Evolutionary conservation across 2,888 invertebrate species (phyloP).

Genomic region (Hartigia nigra): DNA sequence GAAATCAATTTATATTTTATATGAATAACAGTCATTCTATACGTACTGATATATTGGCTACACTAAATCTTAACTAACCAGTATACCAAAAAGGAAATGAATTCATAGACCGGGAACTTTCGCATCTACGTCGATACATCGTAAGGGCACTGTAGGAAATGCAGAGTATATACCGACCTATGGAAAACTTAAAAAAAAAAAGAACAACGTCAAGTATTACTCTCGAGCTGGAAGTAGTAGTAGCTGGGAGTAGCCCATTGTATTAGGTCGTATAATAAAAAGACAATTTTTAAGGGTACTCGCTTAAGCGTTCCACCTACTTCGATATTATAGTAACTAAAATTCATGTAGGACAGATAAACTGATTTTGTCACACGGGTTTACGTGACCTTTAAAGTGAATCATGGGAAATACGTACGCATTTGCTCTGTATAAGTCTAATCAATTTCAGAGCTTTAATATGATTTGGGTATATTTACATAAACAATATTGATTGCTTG

Average conservation of each 20-base stretch:
- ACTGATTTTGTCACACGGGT: background rate
- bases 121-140: too few relatives aligned
- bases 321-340: too few relatives aligned
- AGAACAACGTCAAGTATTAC: background rate
- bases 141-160: too few relatives aligned
- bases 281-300: background rate
- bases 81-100: too few relatives aligned
- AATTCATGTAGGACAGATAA: background rate
- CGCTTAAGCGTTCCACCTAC: background rate
- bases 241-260: background rate
- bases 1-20: too few relatives aligned
- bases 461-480: background rate
- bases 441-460: background rate
- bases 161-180: too few relatives aligned
- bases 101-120: too few relatives aligned
- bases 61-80: too few relatives aligned
- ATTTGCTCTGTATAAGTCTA: background rate
- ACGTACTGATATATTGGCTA: too few relatives aligned
- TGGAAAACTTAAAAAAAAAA: too few relatives aligned
- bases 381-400: too few relatives aligned
- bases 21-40: too few relatives aligned
- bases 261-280: background rate
- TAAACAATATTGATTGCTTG: background rate
- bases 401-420: background rate
- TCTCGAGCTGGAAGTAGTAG: background rate